Evolutionary conservation across 2,888 invertebrate species (phyloP), one percentile per base, ranked within the genome.

Genomic region (Lordiphosa fenestrarum): DNA sequence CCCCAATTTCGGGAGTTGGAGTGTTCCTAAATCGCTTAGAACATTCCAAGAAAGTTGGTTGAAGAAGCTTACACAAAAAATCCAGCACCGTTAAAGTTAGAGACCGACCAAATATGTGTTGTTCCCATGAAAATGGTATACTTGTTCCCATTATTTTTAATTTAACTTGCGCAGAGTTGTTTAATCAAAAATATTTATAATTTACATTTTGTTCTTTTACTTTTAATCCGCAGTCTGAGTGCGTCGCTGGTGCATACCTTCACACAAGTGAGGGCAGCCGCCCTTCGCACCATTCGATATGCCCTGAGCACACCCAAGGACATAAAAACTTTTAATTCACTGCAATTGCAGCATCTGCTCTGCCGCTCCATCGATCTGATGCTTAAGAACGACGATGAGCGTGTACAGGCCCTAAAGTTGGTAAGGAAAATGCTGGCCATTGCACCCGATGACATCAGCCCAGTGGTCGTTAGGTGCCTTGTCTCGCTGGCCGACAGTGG

Each of bases 361-460:
- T 90, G 83, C 74, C 95, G 96, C 85, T 97, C 96, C 70, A 92
- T 98, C 88, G 98, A 98, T 90, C 91, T 98, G 65, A 93, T 95
- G 89, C 91, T 97, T 46, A 95, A 95, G 78, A 97, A 97, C 89
- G 98, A 98, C 88, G 94, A 96, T 73, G 98, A 98, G 89, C 92
- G 98, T 40, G 93, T 96, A 52, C 98, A 98, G 90, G 97, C 96
- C 0, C 91, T 98, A 76, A 94, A 97, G 81, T 92, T 98, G 61
- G 94, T 90, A 41, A 91, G 91, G 23, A 92, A 92, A 87, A 92
- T 95, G 74, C 89, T 95, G 47, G 91, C 91, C 82, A 91, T 92
- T 85, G 91, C 92, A 35, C 93, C 95, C 0, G 90, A 91, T 53
- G 90, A 91, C 71, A 94, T 98, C 65, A 95, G 96, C 77, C 91